Evolutionary conservation across 1,140 invertebrate genomes (phyloP).

Genomic region (Caenorhabditis remanei): DNA sequence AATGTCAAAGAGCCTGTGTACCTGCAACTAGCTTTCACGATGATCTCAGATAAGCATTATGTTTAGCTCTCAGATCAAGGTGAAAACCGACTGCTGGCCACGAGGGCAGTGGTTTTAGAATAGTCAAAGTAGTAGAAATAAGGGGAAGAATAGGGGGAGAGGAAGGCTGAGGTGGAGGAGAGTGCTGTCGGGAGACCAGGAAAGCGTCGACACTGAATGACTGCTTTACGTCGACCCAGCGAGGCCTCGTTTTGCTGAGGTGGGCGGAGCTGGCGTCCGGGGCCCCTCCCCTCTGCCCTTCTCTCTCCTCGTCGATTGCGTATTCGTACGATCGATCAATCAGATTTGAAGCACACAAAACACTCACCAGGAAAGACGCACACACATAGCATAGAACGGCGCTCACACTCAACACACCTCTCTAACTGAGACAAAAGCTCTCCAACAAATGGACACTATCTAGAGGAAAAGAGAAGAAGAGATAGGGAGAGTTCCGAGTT

Average conservation of each 20-base stretch:
- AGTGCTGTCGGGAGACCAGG: neutral
- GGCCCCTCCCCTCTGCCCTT: conserved; percentile 31
- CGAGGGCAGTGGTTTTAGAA: conserved; percentile 1
- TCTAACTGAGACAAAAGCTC: conserved; percentile 5
- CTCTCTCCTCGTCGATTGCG: conserved; percentile 30
- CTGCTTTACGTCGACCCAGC: conserved; percentile 35
- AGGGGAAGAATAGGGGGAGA: neutral
- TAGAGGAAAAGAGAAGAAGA: neutral
- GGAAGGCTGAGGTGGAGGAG: conserved; percentile 14
- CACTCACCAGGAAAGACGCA: conserved; percentile 16
- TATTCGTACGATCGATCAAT: conserved; percentile 45
- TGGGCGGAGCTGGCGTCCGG: conserved; percentile 42
- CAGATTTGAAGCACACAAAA: conserved; percentile 43
- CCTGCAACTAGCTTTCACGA: conserved; percentile 64
- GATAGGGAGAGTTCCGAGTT: neutral
- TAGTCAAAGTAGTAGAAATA: neutral
- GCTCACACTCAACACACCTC: conserved; percentile 38
- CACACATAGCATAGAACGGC: conserved; percentile 31
- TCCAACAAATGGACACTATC: neutral
- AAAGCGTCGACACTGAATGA: conserved; percentile 37
- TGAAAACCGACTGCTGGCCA: conserved; percentile 57
- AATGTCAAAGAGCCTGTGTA: neutral
- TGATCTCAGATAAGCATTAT: conserved; percentile 63
- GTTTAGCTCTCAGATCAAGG: conserved; percentile 50
- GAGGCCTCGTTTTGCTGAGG: neutral